phyloP scores from a whole-genome alignment of 2,113 vertebrate genomes.

The Saguinus imperator region DNA sequence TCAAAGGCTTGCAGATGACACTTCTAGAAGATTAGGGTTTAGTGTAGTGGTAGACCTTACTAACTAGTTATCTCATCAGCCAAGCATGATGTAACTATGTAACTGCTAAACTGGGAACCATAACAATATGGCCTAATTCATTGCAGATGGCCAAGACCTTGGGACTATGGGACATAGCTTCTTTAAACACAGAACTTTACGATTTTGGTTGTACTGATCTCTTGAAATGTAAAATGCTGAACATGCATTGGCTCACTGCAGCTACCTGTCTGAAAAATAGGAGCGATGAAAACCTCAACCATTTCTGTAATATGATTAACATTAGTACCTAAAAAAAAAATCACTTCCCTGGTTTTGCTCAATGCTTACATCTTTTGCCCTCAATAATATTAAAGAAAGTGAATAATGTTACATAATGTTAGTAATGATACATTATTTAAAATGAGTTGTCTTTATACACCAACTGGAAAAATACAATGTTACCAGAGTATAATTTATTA shows the following conservation, averaged over 20 bases:
- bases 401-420: not conserved
- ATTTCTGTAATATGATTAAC: not conserved
- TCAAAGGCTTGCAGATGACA: not conserved
- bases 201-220: not conserved
- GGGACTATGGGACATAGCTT: not conserved
- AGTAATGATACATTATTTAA: not conserved
- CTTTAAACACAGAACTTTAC: not conserved
- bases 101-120: not conserved
- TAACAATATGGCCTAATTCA: not conserved
- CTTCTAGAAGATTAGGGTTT: not conserved
- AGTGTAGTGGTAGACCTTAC: not conserved
- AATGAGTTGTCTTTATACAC: not conserved
- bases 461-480: not conserved
- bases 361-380: not conserved
- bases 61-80: not conserved
- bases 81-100: not conserved
- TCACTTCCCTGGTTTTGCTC: not conserved
- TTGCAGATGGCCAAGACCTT: not conserved
- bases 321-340: not conserved
- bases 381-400: not conserved
- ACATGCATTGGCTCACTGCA: not conserved
- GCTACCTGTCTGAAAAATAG: not conserved
- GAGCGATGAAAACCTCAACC: not conserved
- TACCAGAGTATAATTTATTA: not conserved
- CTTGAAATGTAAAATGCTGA: not conserved